Evolutionary conservation across 2,888 invertebrate species (phyloP).

Genomic region (Pheosia tremula): DNA sequence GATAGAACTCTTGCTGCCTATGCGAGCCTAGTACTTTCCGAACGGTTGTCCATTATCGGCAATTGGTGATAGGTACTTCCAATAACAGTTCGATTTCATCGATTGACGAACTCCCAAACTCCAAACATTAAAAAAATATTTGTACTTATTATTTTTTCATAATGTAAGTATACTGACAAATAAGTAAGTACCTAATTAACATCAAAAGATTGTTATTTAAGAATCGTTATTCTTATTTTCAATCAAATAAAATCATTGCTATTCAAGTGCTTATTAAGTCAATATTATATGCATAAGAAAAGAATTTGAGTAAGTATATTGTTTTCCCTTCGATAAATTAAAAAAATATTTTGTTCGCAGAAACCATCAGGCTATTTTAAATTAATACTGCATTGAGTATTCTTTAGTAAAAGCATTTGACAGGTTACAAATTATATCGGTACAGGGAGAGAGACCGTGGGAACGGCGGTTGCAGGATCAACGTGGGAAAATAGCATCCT

Average conservation of each 20-base stretch:
- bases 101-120: not conserved
- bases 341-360: not conserved
- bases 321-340: not conserved
- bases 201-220: no score
- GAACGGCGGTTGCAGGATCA: conserved; percentile 40
- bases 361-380: not conserved
- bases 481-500: conserved; percentile 66
- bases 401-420: not conserved
- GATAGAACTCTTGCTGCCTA: conserved; percentile 53
- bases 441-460: conserved; percentile 37
- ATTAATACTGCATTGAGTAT: not conserved
- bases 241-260: no score
- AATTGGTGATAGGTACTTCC: conserved; percentile 67
- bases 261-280: no score
- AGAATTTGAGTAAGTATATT: not conserved
- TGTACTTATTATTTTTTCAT: no score
- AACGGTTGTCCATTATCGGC: conserved; percentile 79
- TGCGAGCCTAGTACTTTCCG: conserved; percentile 75
- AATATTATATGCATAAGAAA: no score
- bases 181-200: no score
- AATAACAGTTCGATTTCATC: conserved; percentile 33
- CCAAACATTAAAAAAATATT: not conserved
- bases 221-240: no score
- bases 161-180: no score
- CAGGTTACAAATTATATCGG: not conserved